Percentiles rank a stretch among this genome's conserved stretches.
Evolutionary conservation across 2,797 vertebrate species (phyloP).

Genomic region (Pangasius djambal): DNA sequence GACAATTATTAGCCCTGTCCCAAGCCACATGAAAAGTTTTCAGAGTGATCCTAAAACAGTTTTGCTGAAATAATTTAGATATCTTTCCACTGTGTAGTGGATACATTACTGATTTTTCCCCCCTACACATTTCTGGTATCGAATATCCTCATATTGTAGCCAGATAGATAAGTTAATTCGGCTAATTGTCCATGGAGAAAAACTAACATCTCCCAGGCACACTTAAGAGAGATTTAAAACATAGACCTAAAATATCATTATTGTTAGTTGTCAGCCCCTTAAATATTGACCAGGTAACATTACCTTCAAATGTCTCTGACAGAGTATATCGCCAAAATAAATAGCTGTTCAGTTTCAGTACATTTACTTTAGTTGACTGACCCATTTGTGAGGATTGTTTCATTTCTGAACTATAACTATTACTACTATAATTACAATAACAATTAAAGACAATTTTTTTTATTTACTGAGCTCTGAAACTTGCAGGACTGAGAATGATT

Average conservation of each 20-base stretch:
- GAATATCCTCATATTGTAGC: not conserved
- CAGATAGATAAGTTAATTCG: not conserved
- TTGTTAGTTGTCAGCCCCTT: not conserved
- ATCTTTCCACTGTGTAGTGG: not conserved
- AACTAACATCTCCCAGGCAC: not conserved
- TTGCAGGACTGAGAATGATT: not conserved
- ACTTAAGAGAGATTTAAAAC: constrained; percentile 15
- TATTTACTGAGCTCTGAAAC: not conserved
- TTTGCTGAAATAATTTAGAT: not conserved
- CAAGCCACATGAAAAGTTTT: not conserved
- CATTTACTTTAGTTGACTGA: not conserved
- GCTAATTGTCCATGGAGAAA: not conserved
- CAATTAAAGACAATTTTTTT: not conserved
- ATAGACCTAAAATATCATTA: not conserved
- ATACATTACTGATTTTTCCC: not conserved
- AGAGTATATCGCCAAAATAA: not conserved
- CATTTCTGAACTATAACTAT: not conserved
- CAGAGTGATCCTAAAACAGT: not conserved
- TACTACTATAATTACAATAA: not conserved
- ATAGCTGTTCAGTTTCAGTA: not conserved
- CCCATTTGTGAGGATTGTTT: not conserved
- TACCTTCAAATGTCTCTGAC: not conserved
- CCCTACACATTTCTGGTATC: not conserved
- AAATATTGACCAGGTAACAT: not conserved
- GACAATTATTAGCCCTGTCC: constrained; percentile 12